Evolutionary conservation across 37 sponge, comb jelly and placozoan genomes (phyloP).

Genomic region (Trichoplax adhaerens): DNA sequence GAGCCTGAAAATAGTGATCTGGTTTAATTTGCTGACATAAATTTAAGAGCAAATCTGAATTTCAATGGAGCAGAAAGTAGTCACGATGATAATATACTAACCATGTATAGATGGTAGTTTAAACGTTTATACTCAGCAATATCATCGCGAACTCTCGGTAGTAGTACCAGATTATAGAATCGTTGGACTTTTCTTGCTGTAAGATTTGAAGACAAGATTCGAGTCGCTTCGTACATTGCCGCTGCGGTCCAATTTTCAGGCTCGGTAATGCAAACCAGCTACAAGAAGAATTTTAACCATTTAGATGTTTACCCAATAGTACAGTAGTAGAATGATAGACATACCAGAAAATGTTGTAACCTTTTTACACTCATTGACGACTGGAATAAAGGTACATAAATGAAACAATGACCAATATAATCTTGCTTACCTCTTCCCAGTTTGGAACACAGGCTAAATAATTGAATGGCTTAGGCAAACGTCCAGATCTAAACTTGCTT

Average conservation of each 20-base stretch:
- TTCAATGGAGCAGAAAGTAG: neutral
- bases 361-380: neutral
- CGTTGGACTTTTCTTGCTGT: conserved; percentile 58
- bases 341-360: neutral
- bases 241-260: conserved; percentile 92
- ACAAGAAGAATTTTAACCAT: neutral
- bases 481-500: conserved; percentile 80
- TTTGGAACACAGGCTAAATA: conserved; percentile 73
- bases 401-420: neutral
- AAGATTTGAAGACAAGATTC: conserved; percentile 80
- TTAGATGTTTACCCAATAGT: neutral
- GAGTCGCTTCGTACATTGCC: conserved; percentile 93
- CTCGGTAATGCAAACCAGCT: conserved; percentile 61
- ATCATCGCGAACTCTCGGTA: conserved; percentile 91
- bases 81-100: neutral
- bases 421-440: conserved; percentile 65
- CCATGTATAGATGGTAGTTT: conserved; percentile 87
- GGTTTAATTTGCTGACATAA: no score
- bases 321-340: neutral
- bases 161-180: conserved; percentile 84
- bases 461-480: conserved; percentile 94
- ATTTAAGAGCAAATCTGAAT: no score
- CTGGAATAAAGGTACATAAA: neutral
- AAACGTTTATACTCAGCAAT: conserved; percentile 87
- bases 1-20: conserved; percentile 7